Percentiles rank a stretch among this genome's conserved stretches.
Conservation (phyloP, 2,113 vertebrate genomes). For the Oncorhynchus masou region DNA sequence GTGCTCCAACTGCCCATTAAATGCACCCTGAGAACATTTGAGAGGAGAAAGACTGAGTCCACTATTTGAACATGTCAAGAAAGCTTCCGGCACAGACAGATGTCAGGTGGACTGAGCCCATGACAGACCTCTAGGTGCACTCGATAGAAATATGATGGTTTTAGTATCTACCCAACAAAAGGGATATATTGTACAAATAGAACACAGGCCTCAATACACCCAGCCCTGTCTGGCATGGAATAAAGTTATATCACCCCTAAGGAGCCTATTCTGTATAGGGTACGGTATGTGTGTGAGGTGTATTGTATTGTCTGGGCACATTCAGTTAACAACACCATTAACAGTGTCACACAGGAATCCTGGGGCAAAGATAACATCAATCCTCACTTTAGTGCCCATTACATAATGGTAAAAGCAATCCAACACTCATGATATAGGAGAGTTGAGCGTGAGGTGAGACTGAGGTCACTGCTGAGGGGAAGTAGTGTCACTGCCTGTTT, state of each 20-base stretch:
- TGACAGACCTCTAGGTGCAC: no score
- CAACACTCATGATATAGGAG: constrained; percentile 32
- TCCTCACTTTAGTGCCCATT: constrained; percentile 63
- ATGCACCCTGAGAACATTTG: no score
- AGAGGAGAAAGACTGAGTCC: no score
- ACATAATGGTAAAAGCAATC: constrained; percentile 23
- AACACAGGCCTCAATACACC: constrained; percentile 26
- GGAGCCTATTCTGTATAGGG: constrained; percentile 22
- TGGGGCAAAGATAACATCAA: constrained; percentile 63
- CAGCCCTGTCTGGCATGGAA: constrained; percentile 42
- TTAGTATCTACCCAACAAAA: background rate
- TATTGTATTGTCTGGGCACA: constrained; percentile 55
- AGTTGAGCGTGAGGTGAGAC: constrained; percentile 36
- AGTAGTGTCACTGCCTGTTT: constrained; percentile 35
- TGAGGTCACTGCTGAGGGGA: constrained; percentile 19
- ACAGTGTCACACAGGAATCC: constrained; percentile 65
- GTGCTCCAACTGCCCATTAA: no score
- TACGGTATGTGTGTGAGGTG: background rate
- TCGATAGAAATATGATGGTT: background rate
- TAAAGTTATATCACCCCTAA: constrained; percentile 32
- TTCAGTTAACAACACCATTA: constrained; percentile 68
- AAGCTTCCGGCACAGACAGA: no score
- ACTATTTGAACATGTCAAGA: no score
- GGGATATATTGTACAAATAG: constrained; percentile 37
- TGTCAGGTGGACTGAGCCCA: no score